phyloP scores from a whole-genome alignment of 2,797 vertebrate genomes.

The Lepus townsendii region DNA sequence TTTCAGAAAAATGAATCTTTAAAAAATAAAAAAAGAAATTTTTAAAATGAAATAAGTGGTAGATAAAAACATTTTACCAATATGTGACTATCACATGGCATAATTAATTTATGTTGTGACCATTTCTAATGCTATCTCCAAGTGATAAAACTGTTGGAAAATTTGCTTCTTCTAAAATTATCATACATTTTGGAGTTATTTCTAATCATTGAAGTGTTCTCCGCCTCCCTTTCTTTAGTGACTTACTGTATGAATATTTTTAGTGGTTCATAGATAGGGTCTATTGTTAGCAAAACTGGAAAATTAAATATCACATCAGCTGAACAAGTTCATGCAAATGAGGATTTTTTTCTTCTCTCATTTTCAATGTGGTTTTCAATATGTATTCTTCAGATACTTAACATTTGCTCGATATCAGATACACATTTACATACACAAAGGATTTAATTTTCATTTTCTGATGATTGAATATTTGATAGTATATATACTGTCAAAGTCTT shows the following conservation, averaged over 20 bases:
- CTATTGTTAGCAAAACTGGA: not conserved
- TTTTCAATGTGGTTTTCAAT: conserved; percentile 20
- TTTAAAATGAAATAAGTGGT: not conserved
- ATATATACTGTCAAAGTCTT: conserved; percentile 6
- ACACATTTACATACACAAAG: not conserved
- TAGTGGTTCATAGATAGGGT: not conserved
- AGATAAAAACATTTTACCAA: not conserved
- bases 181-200: not conserved
- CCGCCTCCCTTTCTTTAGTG: not conserved
- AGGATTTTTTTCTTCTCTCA: not conserved
- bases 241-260: not conserved
- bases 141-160: not conserved
- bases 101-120: not conserved
- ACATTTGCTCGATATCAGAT: not conserved
- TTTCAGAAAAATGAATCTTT: too few relatives aligned
- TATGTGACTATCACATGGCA: not conserved
- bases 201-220: not conserved
- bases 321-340: not conserved
- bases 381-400: not conserved
- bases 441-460: conserved; percentile 49
- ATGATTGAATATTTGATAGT: not conserved
- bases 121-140: not conserved
- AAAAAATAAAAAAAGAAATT: too few relatives aligned
- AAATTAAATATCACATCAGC: conserved; percentile 39
- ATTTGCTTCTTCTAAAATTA: conserved; percentile 18